phyloP scores from a whole-genome alignment of 2,797 vertebrate genomes.

The Pangasius krempfi region DNA sequence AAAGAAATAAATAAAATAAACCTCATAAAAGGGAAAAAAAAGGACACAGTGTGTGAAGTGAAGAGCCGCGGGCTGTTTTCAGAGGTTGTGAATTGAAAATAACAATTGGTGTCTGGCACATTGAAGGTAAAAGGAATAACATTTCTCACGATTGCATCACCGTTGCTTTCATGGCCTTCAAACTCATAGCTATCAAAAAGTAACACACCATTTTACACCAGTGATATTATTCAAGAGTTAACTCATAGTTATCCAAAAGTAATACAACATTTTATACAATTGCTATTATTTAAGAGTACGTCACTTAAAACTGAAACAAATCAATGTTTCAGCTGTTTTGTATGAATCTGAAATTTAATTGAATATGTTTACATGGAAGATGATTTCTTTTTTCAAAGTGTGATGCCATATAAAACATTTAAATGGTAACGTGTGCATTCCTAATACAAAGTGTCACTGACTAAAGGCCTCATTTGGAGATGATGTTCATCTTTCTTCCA shows the following conservation, averaged over 20 bases:
- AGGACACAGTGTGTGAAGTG: slow-evolving; percentile 29
- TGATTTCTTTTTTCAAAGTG: not conserved
- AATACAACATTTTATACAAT: not conserved
- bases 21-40: slow-evolving; percentile 19
- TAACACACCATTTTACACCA: slow-evolving; percentile 45
- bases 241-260: not conserved
- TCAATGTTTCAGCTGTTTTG: not conserved
- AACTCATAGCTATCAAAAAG: slow-evolving; percentile 47
- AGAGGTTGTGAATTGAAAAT: slow-evolving; percentile 48
- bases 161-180: slow-evolving; percentile 35
- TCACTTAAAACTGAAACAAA: not conserved
- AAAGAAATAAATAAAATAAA: slow-evolving; percentile 40
- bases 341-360: not conserved
- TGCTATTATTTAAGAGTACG: too few species aligned
- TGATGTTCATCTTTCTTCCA: not conserved
- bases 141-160: slow-evolving; percentile 76
- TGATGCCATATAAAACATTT: not conserved
- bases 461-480: not conserved
- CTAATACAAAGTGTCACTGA: not conserved
- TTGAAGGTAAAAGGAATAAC: slow-evolving; percentile 31
- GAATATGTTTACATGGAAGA: not conserved
- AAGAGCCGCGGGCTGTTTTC: slow-evolving; percentile 40
- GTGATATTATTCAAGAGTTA: not conserved
- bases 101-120: slow-evolving; percentile 45
- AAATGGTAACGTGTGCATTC: not conserved